Conservation (phyloP, 2,113 vertebrate genomes). For the Scatophagus argus region DNA sequence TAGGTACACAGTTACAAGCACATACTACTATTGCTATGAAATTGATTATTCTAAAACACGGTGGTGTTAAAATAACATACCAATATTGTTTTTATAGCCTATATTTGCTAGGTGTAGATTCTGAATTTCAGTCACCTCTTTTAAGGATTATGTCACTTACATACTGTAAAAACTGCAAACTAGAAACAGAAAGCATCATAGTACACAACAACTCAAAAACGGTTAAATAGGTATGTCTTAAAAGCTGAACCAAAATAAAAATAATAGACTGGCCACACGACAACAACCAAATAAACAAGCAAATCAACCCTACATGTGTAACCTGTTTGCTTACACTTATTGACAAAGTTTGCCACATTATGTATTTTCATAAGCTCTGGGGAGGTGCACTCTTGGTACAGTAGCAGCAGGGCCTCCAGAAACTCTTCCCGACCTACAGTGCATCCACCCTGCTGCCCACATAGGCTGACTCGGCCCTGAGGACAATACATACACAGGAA, state of each 20-base stretch:
- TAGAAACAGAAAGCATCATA: neutral
- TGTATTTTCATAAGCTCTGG: conserved; percentile 93
- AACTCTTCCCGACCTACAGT: conserved; percentile 90
- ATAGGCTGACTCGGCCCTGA: conserved; percentile 88
- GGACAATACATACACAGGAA: conserved; percentile 29
- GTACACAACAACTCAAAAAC: neutral
- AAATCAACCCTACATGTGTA: neutral
- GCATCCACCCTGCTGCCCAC: conserved; percentile 84
- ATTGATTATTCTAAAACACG: neutral
- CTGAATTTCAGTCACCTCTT: neutral
- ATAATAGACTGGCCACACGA: neutral
- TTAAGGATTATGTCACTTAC: neutral
- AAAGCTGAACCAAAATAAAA: neutral
- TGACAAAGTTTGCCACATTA: conserved; percentile 92
- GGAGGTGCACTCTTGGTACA: conserved; percentile 93
- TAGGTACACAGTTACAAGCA: neutral
- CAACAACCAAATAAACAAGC: neutral
- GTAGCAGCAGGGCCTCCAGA: conserved; percentile 91
- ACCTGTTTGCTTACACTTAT: conserved; percentile 89
- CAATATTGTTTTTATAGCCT: neutral
- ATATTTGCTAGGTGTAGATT: neutral
- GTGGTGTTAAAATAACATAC: neutral
- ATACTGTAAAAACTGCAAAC: neutral
- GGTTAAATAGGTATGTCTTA: too few species aligned
- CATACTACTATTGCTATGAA: neutral